Evolutionary conservation across 2,888 invertebrate genomes (phyloP).

Genomic region (Nesidiocoris tenuis): DNA sequence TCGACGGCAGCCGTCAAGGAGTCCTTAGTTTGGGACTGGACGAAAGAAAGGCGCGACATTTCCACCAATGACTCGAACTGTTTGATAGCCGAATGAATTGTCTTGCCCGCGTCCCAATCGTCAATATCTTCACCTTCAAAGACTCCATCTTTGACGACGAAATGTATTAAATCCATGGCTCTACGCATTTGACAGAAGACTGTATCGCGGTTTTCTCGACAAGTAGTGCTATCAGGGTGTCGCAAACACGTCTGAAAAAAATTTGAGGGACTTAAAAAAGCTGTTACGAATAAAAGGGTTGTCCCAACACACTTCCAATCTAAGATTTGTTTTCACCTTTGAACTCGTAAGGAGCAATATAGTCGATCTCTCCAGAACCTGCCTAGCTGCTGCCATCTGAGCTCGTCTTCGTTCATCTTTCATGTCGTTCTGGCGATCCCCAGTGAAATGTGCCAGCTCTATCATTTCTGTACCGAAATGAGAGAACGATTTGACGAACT

Average conservation of each 20-base stretch:
- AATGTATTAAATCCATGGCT: slow-evolving; percentile 96
- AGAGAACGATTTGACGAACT: slow-evolving; percentile 97
- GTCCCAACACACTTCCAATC: too few relatives aligned
- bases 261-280: too few relatives aligned
- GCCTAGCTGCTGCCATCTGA: slow-evolving; percentile 94
- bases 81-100: slow-evolving; percentile 78
- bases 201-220: slow-evolving; percentile 93
- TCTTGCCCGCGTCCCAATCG: slow-evolving; percentile 66
- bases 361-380: slow-evolving; percentile 92
- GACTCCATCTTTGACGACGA: slow-evolving; percentile 95
- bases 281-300: too few relatives aligned
- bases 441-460: slow-evolving; percentile 92
- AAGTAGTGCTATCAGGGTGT: slow-evolving; percentile 90
- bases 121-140: slow-evolving; percentile 60
- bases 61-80: slow-evolving; percentile 84
- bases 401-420: slow-evolving; percentile 92
- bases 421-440: slow-evolving; percentile 76
- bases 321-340: too few relatives aligned
- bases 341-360: slow-evolving; percentile 96
- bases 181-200: slow-evolving; percentile 97
- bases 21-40: slow-evolving; percentile 66
- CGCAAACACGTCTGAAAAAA: slow-evolving; percentile 77
- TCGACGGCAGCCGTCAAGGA: slow-evolving; percentile 84
- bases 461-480: slow-evolving; percentile 99
- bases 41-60: slow-evolving; percentile 78